Base-by-base conservation (phyloP, 1,140 invertebrate genomes). In the Semibalanus balanoides region DNA sequence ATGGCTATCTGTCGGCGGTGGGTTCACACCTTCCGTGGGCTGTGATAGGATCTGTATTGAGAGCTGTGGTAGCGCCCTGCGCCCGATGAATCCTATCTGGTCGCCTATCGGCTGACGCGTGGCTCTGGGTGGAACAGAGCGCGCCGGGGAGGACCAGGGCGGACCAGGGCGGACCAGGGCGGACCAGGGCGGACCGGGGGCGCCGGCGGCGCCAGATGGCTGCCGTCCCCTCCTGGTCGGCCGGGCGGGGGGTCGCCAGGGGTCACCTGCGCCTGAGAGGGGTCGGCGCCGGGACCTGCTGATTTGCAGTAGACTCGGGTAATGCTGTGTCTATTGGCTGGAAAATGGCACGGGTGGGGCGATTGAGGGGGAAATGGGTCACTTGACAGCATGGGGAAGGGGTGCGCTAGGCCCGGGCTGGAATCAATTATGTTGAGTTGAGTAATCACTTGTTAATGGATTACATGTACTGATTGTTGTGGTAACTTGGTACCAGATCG, bases 131-230 rank as follows among this genome's bases (percentile, higher is more conserved):
- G n/a, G n/a, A n/a, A n/a, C 51, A 84, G 35, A 40, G 5, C 35
- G 35, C 5, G 17, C 35, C 35, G 35, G 35, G 35, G 35, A 40
- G 35, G 35, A 40, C 35, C 35, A 17, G 35, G 35, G 35, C 35
- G 35, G 35, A 40, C 35, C 35, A 17, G 35, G 35, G 35, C 35
- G 35, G 35, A 40, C 35, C 35, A 17, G 35, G 35, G 35, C 35
- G 79, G 82, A 40, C 78, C 79, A 29, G 87, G 87, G 0, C 88
- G 84, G n/a, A n/a, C n/a, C n/a, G n/a, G n/a, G n/a, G 79, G 85
- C 86, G 0, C 79, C 82, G 7, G 82, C 83, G 70, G 85, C 87
- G 19, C 88, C 88, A 31, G 80, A 81, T 73, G 88, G 87, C 87
- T 83, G 87, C 0, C 83, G 83, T 76, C 80, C 83, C 0, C 80